Evolutionary conservation across 2,113 vertebrate genomes (phyloP).

Genomic region (Passer domesticus): DNA sequence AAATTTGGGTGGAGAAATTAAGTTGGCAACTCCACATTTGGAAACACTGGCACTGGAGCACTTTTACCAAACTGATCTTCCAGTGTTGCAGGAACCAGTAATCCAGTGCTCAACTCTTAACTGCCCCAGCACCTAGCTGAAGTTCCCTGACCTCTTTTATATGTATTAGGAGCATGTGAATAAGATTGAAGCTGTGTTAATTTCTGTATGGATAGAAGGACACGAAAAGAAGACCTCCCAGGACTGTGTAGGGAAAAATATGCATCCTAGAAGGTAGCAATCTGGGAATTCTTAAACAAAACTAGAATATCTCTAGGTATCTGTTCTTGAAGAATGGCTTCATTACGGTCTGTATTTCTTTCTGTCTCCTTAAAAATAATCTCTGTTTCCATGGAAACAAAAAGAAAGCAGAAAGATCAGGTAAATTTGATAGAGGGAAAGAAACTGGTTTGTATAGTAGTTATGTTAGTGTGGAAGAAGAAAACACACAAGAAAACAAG

Average conservation of each 20-base stretch:
- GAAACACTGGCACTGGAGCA: background rate
- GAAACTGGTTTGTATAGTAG: background rate
- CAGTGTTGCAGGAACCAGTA: background rate
- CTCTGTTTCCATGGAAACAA: slow-evolving; percentile 24
- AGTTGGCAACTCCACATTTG: background rate
- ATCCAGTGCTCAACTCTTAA: background rate
- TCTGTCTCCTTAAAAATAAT: background rate
- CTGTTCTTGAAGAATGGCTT: background rate
- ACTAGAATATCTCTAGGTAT: background rate
- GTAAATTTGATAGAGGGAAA: background rate
- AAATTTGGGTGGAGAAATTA: background rate
- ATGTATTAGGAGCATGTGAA: background rate
- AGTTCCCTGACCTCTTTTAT: background rate
- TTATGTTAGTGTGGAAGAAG: background rate
- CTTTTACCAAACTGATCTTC: background rate
- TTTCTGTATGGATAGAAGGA: background rate
- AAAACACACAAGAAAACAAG: background rate
- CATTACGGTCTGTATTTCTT: background rate
- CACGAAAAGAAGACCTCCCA: background rate
- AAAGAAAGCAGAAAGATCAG: background rate
- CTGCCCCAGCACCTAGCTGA: background rate
- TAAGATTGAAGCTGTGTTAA: background rate
- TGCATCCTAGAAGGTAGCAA: background rate
- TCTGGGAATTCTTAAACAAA: background rate
- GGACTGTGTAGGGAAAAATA: background rate